Evolutionary conservation across 2,113 vertebrate genomes (phyloP).

Genomic region (Gallinago paraguaiae): DNA sequence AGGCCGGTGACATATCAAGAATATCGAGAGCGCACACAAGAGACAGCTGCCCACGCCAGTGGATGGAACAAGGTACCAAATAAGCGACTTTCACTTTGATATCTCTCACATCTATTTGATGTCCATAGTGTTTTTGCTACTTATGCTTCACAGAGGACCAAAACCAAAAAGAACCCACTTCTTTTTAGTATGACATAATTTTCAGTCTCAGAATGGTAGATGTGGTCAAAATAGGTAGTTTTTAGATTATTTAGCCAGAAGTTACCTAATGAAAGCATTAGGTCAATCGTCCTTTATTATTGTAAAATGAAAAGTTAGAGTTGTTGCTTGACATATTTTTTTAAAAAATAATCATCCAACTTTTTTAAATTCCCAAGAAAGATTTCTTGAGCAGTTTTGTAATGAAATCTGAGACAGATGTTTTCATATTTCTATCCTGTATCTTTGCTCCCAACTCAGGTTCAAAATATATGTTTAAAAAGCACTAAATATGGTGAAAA

Average conservation of each 20-base stretch:
- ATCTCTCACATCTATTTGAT: neutral
- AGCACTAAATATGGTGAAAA: neutral
- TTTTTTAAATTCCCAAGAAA: neutral
- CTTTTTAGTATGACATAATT: neutral
- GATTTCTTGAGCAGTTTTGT: neutral
- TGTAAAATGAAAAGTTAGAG: neutral
- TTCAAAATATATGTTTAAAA: neutral
- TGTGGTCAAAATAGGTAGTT: neutral
- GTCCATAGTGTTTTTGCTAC: neutral
- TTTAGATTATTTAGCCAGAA: neutral
- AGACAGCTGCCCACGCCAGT: conserved; percentile 77
- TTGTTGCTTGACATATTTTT: neutral
- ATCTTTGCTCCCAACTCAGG: neutral
- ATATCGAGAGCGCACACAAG: conserved; percentile 78
- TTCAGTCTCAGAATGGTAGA: neutral
- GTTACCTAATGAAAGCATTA: neutral
- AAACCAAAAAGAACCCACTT: neutral
- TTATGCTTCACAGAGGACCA: neutral
- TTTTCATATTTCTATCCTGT: neutral
- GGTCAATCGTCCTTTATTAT: neutral
- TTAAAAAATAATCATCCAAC: neutral
- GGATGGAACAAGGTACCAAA: conserved; percentile 89
- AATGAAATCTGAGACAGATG: neutral
- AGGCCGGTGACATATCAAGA: conserved; percentile 88
- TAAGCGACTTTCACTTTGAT: neutral